Evolutionary conservation across 2,113 vertebrate genomes (phyloP), one percentile per base, ranked within the genome.

Genomic region (Ceyx cyanopectus): DNA sequence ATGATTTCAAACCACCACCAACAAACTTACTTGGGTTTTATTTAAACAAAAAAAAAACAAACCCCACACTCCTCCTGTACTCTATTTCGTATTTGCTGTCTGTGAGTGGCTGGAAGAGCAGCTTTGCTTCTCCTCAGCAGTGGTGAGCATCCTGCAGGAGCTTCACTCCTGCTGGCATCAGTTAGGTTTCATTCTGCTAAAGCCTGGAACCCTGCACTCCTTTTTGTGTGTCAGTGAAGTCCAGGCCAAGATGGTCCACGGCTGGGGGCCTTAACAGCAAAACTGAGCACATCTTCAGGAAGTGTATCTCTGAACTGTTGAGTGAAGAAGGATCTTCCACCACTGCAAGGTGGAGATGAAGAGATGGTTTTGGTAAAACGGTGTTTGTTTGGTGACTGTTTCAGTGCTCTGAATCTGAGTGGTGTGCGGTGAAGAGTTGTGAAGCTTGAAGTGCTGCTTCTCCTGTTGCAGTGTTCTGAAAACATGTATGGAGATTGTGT

Each of bases 361-460:
- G 19, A 6, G 22, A 3, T 80, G 41, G 13, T 66, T 87, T 91
- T 66, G 45, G 21, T 48, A 76, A 45, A 80, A 84, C 14, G 9
- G 1, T 21, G 2, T 56, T 87, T n/a, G 17, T 6, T 32, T 0
- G 2, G 1, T 37, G n/a, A 9, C 32, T 40, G 6, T 34, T 80
- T 50, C 40, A 89, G n/a, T 41, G 29, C 48, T 67, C 16, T 61
- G 83, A 18, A 18, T 69, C 45, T 4, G 6, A 40, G 61, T 1
- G 1, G 24, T 65, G 8, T 6, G 18, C 29, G 21, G 48, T n/a
- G 60, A 77, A 68, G 50, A 60, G 53, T 3, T 77, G 29, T 40
- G 58, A 16, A 73, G 29, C n/a, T 57, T 32, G 5, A 61, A 24
- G 26, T 26, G 5, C 60, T 41, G 61, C 50, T 61, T 3, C 6